Base-by-base conservation (phyloP, 1,140 invertebrate genomes). In the Archivesica marissinica region DNA sequence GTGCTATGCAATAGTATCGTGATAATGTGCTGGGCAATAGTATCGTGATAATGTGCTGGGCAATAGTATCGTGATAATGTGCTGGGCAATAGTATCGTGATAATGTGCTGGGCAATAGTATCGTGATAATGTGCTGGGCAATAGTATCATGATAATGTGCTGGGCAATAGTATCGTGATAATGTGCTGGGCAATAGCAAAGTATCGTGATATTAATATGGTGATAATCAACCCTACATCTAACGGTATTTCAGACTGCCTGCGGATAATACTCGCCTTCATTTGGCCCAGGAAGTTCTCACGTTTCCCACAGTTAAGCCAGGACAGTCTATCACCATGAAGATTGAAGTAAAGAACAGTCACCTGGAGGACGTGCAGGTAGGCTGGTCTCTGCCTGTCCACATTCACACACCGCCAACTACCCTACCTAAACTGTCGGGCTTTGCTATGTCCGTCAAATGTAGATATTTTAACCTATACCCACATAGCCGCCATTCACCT, bases 341-440 rank as follows among this genome's bases (percentile, higher is more conserved):
- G 25, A 15, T 72, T 20, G 79, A 81, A n/a, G 9, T 81, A 35
- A 81, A 68, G 23, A 81, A 81, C 79, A 72, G 50, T 33, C 64
- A 81, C 35, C n/a, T 23, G 3, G 79, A 56, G 11, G 66, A 72
- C 15, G 52, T 72, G 0, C n/a, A 70, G 41, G 74, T 76, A 54
- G 50, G 39, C 28, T 35, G 17, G 25, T 25, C 56, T 17, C 17
- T 28, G 25, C 9, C 7, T n/a, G 17, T 59, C n/a, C n/a, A n/a
- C n/a, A n/a, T n/a, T n/a, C n/a, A n/a, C n/a, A n/a, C n/a, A n/a
- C n/a, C n/a, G n/a, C n/a, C n/a, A n/a, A n/a, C n/a, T n/a, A n/a
- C n/a, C n/a, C n/a, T n/a, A n/a, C n/a, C n/a, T n/a, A n/a, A n/a
- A n/a, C n/a, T n/a, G n/a, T n/a, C n/a, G n/a, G n/a, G n/a, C n/a